Base-by-base conservation (phyloP, 2,888 invertebrate genomes). In the Morpho deidamia region DNA sequence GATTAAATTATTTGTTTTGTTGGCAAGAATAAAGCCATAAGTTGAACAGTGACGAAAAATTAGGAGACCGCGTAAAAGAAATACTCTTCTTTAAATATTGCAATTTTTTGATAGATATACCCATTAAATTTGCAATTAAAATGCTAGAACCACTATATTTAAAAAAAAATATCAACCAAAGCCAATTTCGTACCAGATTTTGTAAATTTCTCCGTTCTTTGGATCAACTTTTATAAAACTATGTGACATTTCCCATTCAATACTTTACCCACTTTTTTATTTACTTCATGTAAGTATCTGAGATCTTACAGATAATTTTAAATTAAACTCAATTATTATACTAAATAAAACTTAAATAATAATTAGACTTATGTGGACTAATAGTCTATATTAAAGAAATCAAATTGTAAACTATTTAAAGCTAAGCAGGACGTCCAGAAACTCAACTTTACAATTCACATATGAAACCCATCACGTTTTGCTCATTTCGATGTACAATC, bases 341-440 rank as follows among this genome's bases (percentile, higher is more conserved):
- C 59, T 59, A 59, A 56, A 59, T 59, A 59, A 59, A 59, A 57
- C 55, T 58, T 63, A 63, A 60, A 62, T 48, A 56, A 53, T 64
- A 65, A 62, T 60, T 52, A 62, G 56, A 60, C 66, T 63, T 65
- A 65, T 60, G 58, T 58, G 59, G 64, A 63, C 61, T 60, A 61
- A 56, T 60, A 57, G 56, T 63, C 60, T 61, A 65, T 57, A 58
- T 54, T 60, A 55, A 62, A 54, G 58, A 72, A 68, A 69, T 63
- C 64, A 63, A 69, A 64, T 66, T 72, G 76, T 76, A 76, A 75
- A 76, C 72, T 79, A 83, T 81, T 86, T 87, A 87, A 86, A 87
- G 87, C 87, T 87, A 81, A 78, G 75, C 81, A 78, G 83, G 84
- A 86, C 84, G 82, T 74, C 78, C 76, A 78, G 68, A 76, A 71